These are phyloP conservation scores for Oxyteleia sp. DNA, from an alignment of 2,888 invertebrate species.

Conservation along the genomic window DNA sequence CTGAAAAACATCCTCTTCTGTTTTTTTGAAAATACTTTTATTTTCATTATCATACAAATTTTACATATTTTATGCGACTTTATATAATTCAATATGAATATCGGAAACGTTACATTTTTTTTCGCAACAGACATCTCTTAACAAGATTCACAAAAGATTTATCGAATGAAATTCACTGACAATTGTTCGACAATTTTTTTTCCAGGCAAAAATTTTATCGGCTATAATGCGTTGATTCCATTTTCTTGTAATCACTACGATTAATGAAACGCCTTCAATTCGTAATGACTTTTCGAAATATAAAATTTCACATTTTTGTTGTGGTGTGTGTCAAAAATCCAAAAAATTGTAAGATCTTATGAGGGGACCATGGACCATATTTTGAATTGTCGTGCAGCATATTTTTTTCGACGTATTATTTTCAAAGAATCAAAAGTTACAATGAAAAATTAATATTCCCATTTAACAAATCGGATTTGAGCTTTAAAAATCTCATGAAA, in stretches of 20 bases:
- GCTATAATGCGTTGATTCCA: conserved; percentile 12
- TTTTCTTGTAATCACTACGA: too few species aligned
- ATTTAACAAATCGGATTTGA: too few species aligned
- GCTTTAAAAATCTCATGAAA: too few species aligned
- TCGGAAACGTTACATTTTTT: conserved; percentile 38
- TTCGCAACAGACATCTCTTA: conserved; percentile 31
- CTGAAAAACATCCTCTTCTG: conserved; percentile 10
- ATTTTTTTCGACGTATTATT: too few species aligned
- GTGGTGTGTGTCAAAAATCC: too few species aligned
- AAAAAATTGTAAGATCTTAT: too few species aligned
- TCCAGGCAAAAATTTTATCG: neutral
- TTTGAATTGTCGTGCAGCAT: too few species aligned
- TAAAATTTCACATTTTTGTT: too few species aligned
- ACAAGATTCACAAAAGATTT: conserved; percentile 34
- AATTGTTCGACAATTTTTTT: conserved; percentile 25
- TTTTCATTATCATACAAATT: conserved; percentile 49
- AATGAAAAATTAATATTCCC: too few species aligned
- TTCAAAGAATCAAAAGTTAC: too few species aligned
- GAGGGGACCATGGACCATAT: too few species aligned
- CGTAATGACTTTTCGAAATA: neutral
- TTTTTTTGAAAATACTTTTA: conserved; percentile 58
- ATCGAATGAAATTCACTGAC: conserved; percentile 10
- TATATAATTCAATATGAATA: conserved; percentile 66
- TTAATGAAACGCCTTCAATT: neutral
- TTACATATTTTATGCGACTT: conserved; percentile 49